Evolutionary conservation across 1,140 invertebrate genomes (phyloP).

Genomic region (Aphaenogaster rudis): DNA sequence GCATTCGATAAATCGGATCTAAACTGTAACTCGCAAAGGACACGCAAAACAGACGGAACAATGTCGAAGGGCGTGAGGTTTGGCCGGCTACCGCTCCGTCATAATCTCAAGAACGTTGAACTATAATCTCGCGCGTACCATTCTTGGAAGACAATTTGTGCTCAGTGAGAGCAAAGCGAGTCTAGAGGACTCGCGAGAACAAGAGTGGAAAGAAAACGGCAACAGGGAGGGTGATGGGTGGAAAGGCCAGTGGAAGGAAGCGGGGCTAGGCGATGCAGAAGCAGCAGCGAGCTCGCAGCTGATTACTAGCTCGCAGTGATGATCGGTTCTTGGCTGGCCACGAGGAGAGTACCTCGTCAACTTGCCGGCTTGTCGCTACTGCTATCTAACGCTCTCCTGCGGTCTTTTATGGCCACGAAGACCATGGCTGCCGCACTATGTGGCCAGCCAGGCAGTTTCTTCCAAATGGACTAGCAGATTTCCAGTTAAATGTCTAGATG

Average conservation of each 20-base stretch:
- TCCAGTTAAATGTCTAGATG: constrained; percentile 9
- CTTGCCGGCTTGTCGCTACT: constrained; percentile 66
- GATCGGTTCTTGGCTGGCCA: constrained; percentile 75
- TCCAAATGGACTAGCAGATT: constrained; percentile 27
- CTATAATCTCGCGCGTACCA: constrained; percentile 74
- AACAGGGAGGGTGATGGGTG: background rate
- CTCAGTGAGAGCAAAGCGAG: constrained; percentile 67
- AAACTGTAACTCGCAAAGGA: background rate
- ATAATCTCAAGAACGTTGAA: constrained; percentile 73
- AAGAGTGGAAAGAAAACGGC: constrained; percentile 27
- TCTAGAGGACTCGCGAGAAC: constrained; percentile 58
- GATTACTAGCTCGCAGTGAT: constrained; percentile 79
- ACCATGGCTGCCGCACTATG: constrained; percentile 54
- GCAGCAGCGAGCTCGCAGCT: constrained; percentile 65
- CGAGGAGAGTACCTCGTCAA: constrained; percentile 69
- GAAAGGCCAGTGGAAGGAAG: constrained; percentile 21
- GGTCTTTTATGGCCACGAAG: constrained; percentile 70
- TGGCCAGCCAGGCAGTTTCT: constrained; percentile 23
- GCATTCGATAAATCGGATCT: background rate
- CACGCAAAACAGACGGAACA: constrained; percentile 68
- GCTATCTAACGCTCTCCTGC: constrained; percentile 40
- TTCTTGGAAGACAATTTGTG: constrained; percentile 83
- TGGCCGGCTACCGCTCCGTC: constrained; percentile 52
- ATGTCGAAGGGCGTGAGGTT: constrained; percentile 62
- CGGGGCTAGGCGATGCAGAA: constrained; percentile 43